phyloP scores from a whole-genome alignment of 1,140 invertebrate species.

The Euborellia annulipes region DNA sequence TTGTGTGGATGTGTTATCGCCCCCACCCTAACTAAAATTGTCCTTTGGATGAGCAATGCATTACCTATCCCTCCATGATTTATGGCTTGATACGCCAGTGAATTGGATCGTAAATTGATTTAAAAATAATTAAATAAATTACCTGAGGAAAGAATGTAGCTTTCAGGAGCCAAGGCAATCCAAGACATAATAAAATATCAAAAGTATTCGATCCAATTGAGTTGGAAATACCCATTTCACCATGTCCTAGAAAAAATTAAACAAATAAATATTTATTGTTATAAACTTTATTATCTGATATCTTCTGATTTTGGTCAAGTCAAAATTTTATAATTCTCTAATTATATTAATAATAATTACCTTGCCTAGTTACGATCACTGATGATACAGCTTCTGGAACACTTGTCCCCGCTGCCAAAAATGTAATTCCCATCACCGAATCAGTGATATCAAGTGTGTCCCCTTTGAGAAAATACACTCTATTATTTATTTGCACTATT shows the following conservation, averaged over 20 bases:
- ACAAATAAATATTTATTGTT: neutral
- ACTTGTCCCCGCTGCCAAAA: slow-evolving; percentile 66
- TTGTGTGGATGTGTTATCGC: too few relatives aligned
- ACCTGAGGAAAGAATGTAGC: slow-evolving; percentile 22
- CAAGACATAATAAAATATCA: slow-evolving; percentile 34
- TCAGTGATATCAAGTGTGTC: slow-evolving; percentile 47
- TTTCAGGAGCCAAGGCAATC: slow-evolving; percentile 34
- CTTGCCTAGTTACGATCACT: slow-evolving; percentile 59
- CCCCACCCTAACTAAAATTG: too few relatives aligned
- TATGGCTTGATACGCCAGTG: too few relatives aligned
- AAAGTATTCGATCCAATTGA: slow-evolving; percentile 35
- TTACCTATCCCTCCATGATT: too few relatives aligned
- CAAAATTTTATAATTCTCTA: too few relatives aligned
- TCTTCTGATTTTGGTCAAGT: too few relatives aligned
- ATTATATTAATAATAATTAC: slow-evolving; percentile 26
- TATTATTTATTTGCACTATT: too few relatives aligned
- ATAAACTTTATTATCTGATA: too few relatives aligned
- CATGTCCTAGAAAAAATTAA: slow-evolving; percentile 23
- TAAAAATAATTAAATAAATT: neutral
- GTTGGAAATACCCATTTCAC: slow-evolving; percentile 34
- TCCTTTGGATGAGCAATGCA: too few relatives aligned
- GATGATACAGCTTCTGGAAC: slow-evolving; percentile 75
- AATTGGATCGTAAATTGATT: too few relatives aligned
- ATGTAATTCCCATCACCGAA: slow-evolving; percentile 70
- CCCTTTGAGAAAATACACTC: slow-evolving; percentile 27